Base-by-base conservation (phyloP, 2,113 vertebrate genomes). In the Triplophysa siluroides region DNA sequence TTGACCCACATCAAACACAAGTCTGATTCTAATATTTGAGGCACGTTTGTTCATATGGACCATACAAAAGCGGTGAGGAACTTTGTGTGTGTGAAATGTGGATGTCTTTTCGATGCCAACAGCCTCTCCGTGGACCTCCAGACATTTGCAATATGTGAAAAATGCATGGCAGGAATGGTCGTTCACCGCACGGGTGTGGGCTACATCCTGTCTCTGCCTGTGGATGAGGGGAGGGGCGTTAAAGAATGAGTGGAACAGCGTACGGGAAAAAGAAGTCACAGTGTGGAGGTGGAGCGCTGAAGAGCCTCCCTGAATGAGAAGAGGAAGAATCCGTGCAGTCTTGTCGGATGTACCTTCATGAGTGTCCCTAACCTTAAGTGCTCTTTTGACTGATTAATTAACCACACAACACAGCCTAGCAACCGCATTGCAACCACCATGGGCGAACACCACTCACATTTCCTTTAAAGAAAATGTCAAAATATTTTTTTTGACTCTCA, bases 131-230 rank as follows among this genome's bases (percentile, higher is more conserved):
- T 75, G 86, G 86, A 78, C 71, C 83, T 83, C 78, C 80, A 88
- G 86, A 89, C 86, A 86, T 91, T 88, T 88, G 80, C 83, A 90
- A 84, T 86, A 89, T 90, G 83, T 90, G 69, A 88, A 85, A 88
- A 89, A 90, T 87, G 84, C 86, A 87, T 83, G 84, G 86, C 80
- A 87, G 86, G 79, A 87, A 82, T 84, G 83, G 79, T 61, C 83
- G 64, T 45, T 73, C 81, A 86, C 85, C 85, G 56, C 89, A 88
- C 86, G 91, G 91, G 91, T 87, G 91, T 90, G 88, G 86, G 80
- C 88, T 84, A 77, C 83, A 90, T 92, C 91, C 90, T 90, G 90
- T 87, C 82, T 88, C 82, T 68, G 72, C 84, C 83, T 78, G 67
- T 89, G 24, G 77, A 67, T 54, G 72, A 78, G 54, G 33, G 64